A percentile compares a stretch with the other conserved stretches of the same genome.
These are phyloP conservation scores for Rhyacophila brunnea DNA, from an alignment of 1,140 invertebrate genomes.

Conservation along the genomic window DNA sequence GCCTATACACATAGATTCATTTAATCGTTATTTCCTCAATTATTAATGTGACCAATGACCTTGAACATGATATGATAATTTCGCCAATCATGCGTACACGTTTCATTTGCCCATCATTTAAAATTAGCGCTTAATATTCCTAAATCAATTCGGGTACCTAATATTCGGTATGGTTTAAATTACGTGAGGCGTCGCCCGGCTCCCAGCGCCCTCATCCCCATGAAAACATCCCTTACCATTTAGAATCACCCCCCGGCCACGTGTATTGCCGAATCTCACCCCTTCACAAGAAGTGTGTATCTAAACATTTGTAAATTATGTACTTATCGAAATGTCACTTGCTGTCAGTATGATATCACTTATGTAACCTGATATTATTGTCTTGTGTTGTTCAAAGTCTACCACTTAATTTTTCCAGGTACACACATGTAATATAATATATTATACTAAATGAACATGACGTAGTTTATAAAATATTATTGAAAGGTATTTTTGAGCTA, in stretches of 20 bases:
- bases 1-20: neutral
- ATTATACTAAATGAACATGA: too few species aligned
- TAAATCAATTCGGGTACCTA: conserved; percentile 20
- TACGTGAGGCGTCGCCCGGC: conserved; percentile 3
- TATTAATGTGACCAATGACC: neutral
- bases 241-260: neutral
- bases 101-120: conserved; percentile 11
- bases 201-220: too few species aligned
- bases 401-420: too few species aligned
- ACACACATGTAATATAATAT: too few species aligned
- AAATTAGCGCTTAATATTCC: conserved; percentile 26
- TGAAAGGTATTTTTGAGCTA: too few species aligned
- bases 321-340: conserved; percentile 1
- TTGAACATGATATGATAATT: neutral
- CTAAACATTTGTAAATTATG: neutral
- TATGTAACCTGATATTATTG: too few species aligned
- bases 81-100: neutral
- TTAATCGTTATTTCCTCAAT: neutral
- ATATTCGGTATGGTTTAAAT: conserved; percentile 23
- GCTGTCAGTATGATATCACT: neutral
- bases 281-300: neutral
- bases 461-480: too few species aligned
- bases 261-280: neutral
- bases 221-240: too few species aligned
- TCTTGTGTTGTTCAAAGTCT: too few species aligned